Conservation (phyloP, 2,888 invertebrate species). For the Thyatira batis region DNA sequence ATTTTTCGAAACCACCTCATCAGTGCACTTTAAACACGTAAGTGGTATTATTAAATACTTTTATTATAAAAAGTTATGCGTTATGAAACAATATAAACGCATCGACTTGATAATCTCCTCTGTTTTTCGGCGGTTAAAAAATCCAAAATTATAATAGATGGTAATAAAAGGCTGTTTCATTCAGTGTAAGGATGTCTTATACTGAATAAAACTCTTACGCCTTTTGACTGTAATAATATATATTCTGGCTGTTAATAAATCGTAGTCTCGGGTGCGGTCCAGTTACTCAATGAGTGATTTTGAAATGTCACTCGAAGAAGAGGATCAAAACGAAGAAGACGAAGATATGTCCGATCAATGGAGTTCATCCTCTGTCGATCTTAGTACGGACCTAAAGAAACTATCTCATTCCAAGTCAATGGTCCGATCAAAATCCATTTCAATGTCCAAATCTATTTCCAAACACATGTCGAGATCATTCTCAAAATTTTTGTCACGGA, state of each 20-base stretch:
- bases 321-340: slow-evolving; percentile 23
- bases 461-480: slow-evolving; percentile 42
- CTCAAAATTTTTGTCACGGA: slow-evolving; percentile 43
- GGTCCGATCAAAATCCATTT: slow-evolving; percentile 35
- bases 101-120: too few species aligned
- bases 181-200: background rate
- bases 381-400: slow-evolving; percentile 27
- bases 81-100: too few species aligned
- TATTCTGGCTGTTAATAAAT: slow-evolving; percentile 1
- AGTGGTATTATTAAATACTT: too few species aligned
- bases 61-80: too few species aligned
- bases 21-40: too few species aligned
- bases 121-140: too few species aligned
- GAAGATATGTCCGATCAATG: slow-evolving; percentile 50
- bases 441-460: slow-evolving; percentile 25
- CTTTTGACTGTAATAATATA: too few species aligned
- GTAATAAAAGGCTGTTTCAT: too few species aligned
- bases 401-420: slow-evolving; percentile 36
- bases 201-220: background rate
- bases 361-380: slow-evolving; percentile 39
- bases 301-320: slow-evolving; percentile 29
- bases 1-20: too few species aligned
- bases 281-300: slow-evolving; percentile 46
- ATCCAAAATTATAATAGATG: too few species aligned
- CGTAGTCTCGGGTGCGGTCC: slow-evolving; percentile 24